Evolutionary conservation across 92 coral and sea anemone genomes (phyloP).

Genomic region (Parazoanthus darwini): DNA sequence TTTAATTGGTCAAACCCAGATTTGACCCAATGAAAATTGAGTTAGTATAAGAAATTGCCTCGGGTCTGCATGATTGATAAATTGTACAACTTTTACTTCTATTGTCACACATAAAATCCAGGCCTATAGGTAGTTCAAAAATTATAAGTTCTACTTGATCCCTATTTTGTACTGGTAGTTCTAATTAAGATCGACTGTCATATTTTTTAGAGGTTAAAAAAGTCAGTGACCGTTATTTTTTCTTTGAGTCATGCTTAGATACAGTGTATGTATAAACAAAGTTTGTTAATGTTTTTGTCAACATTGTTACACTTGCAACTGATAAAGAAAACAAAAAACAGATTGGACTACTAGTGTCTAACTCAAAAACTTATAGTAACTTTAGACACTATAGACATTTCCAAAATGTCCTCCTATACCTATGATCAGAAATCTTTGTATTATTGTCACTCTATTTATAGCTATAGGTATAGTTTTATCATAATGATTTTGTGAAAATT

Average conservation of each 20-base stretch:
- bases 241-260: not conserved
- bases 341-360: too few species aligned
- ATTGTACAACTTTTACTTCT: constrained; percentile 7
- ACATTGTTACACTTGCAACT: constrained; percentile 23
- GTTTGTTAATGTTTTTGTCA: constrained; percentile 22
- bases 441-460: constrained; percentile 3
- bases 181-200: not conserved
- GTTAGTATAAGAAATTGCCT: not conserved
- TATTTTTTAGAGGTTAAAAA: not conserved
- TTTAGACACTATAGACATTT: constrained; percentile 1
- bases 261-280: constrained; percentile 4
- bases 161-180: not conserved
- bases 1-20: constrained; percentile 1
- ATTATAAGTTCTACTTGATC: constrained; percentile 9
- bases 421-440: constrained; percentile 1
- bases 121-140: constrained; percentile 8
- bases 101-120: constrained; percentile 15
- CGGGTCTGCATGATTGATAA: constrained; percentile 4
- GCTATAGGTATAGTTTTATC: not conserved
- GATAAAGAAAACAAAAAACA: not conserved
- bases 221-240: constrained; percentile 1
- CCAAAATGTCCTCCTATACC: constrained; percentile 14
- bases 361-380: not conserved
- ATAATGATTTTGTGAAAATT: constrained; percentile 12
- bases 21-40: constrained; percentile 17